Conservation (phyloP, 2,797 vertebrate genomes). For the Rallus crepitans region DNA sequence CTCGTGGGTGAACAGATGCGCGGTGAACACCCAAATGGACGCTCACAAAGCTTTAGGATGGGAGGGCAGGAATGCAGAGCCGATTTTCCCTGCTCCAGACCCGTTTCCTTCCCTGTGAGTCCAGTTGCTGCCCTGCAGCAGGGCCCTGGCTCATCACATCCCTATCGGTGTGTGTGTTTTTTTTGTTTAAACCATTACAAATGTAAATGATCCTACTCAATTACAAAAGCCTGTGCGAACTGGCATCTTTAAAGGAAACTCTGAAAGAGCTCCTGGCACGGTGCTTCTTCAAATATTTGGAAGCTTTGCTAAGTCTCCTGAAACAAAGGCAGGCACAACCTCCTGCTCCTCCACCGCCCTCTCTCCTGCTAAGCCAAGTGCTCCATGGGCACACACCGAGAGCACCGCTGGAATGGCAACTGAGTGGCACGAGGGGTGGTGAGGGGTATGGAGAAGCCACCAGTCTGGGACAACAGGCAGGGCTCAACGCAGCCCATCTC, state of each 20-base stretch:
- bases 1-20: rapidly evolving
- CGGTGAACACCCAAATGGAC: not conserved
- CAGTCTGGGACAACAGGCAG: not conserved
- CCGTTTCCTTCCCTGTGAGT: not conserved
- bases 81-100: not conserved
- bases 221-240: conserved; percentile 51
- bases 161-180: not conserved
- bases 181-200: conserved; percentile 48
- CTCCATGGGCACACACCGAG: rapidly evolving
- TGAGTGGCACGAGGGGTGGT: not conserved
- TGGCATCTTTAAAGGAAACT: conserved; percentile 61
- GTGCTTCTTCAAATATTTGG: conserved; percentile 42
- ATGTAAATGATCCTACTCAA: conserved; percentile 55
- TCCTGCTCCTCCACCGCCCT: not conserved
- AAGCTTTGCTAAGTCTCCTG: conserved; percentile 37
- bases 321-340: conserved; percentile 20
- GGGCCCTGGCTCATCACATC: not conserved
- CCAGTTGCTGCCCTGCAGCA: not conserved
- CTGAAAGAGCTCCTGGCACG: conserved; percentile 44
- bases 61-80: not conserved
- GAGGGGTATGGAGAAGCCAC: not conserved
- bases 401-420: not conserved
- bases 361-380: not conserved
- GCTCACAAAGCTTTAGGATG: not conserved
- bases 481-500: not conserved